Conservation (phyloP, 1,140 invertebrate genomes). For the Penaeus japonicus region DNA sequence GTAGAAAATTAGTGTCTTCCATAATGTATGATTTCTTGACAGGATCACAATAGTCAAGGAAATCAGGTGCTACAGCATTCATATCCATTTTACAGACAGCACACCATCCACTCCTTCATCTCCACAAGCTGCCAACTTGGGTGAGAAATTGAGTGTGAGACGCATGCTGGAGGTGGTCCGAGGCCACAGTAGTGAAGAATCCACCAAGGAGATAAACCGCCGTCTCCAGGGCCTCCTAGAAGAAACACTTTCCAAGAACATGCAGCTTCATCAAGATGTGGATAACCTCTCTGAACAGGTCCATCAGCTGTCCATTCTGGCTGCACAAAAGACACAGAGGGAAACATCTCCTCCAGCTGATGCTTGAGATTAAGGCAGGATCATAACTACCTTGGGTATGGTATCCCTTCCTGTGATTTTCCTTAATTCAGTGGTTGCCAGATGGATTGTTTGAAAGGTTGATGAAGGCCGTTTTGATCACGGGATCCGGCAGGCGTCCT, state of each 20-base stretch:
- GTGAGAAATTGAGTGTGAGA: conserved; percentile 25
- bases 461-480: too few species aligned
- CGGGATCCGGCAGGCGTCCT: too few species aligned
- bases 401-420: too few species aligned
- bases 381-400: too few species aligned
- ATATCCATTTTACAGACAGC: conserved; percentile 19
- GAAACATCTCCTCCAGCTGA: background rate
- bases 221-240: conserved; percentile 66
- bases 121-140: background rate
- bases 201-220: conserved; percentile 63
- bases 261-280: conserved; percentile 68
- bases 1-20: background rate
- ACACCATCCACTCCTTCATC: conserved; percentile 29
- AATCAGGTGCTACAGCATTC: background rate
- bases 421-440: too few species aligned
- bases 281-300: conserved; percentile 65
- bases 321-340: conserved; percentile 37
- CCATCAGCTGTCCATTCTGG: conserved; percentile 48
- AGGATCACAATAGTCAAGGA: background rate
- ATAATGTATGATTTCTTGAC: background rate
- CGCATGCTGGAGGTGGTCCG: conserved; percentile 42
- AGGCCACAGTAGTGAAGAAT: conserved; percentile 59
- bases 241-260: conserved; percentile 71
- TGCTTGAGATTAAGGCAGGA: background rate
- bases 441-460: too few species aligned